Percentiles rank a stretch among this genome's conserved stretches.
Conservation (phyloP, 2,113 vertebrate species). For the Psettodes erumei region DNA sequence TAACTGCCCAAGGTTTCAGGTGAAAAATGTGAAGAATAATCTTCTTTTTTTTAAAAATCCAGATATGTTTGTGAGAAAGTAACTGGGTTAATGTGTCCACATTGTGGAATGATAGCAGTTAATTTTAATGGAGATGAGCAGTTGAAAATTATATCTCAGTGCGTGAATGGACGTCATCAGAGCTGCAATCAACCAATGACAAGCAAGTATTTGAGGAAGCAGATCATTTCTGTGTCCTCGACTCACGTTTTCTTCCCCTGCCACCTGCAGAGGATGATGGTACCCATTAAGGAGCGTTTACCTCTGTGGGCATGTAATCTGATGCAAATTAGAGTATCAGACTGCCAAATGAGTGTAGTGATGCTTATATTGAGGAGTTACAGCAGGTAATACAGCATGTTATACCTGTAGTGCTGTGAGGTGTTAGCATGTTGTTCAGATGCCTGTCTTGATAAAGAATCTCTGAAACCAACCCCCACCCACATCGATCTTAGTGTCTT, state of each 20-base stretch:
- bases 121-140: slow-evolving; percentile 67
- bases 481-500: slow-evolving; percentile 32
- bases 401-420: slow-evolving; percentile 19
- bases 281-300: slow-evolving; percentile 67
- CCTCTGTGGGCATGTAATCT: slow-evolving; percentile 68
- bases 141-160: slow-evolving; percentile 45
- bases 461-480: slow-evolving; percentile 13
- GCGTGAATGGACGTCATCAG: slow-evolving; percentile 70
- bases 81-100: slow-evolving; percentile 74
- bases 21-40: slow-evolving; percentile 43
- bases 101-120: slow-evolving; percentile 57
- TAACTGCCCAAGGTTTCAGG: slow-evolving; percentile 36
- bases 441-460: slow-evolving; percentile 34
- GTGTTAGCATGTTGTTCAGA: slow-evolving; percentile 14
- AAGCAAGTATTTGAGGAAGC: slow-evolving; percentile 50
- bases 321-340: slow-evolving; percentile 71
- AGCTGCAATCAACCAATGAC: slow-evolving; percentile 62
- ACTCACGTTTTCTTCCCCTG: slow-evolving; percentile 42
- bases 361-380: slow-evolving; percentile 35
- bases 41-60: too few relatives aligned
- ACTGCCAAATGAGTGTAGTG: slow-evolving; percentile 62
- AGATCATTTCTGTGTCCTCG: slow-evolving; percentile 44
- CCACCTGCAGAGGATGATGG: slow-evolving; percentile 71
- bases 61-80: slow-evolving; percentile 69
- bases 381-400: slow-evolving; percentile 33